phyloP scores from a whole-genome alignment of 2,797 vertebrate genomes.

The Tragopan temminckii region DNA sequence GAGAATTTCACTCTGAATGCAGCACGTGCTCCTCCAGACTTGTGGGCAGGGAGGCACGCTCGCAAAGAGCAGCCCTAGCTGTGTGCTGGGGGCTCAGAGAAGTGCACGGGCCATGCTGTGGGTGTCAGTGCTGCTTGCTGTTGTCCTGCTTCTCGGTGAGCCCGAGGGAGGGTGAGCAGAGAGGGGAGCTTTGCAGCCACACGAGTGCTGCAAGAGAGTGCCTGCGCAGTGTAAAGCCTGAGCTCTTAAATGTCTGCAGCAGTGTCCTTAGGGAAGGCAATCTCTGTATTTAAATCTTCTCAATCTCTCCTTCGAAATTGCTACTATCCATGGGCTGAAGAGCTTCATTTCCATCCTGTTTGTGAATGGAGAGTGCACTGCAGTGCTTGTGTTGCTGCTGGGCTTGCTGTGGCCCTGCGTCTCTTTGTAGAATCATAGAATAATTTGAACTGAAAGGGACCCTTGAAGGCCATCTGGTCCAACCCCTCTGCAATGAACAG shows the following conservation, averaged over 20 bases:
- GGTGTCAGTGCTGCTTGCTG: background rate
- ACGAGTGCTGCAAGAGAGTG: background rate
- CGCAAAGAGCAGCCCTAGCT: background rate
- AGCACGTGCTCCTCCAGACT: background rate
- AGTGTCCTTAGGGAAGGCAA: conserved; percentile 38
- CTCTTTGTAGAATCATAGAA: background rate
- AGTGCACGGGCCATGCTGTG: too few species aligned
- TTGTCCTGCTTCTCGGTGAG: background rate
- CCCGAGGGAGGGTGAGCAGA: background rate
- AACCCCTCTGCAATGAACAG: too few species aligned
- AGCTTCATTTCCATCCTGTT: conserved; percentile 33
- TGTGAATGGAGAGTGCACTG: background rate
- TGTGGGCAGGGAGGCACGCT: background rate
- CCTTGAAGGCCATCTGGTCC: too few species aligned
- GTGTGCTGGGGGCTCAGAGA: background rate
- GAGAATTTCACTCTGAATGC: background rate
- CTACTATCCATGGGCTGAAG: background rate
- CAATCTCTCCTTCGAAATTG: conserved; percentile 30
- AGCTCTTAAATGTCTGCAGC: conserved; percentile 49
- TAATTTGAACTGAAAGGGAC: too few species aligned
- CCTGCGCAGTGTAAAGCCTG: background rate
- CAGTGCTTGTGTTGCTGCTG: background rate
- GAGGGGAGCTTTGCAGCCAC: background rate
- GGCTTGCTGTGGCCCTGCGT: rapidly evolving
- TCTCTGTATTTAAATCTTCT: conserved; percentile 61